These are phyloP conservation scores for Rhodeus uyekii DNA, from an alignment of 2,797 vertebrate genomes.

Conservation along the genomic window DNA sequence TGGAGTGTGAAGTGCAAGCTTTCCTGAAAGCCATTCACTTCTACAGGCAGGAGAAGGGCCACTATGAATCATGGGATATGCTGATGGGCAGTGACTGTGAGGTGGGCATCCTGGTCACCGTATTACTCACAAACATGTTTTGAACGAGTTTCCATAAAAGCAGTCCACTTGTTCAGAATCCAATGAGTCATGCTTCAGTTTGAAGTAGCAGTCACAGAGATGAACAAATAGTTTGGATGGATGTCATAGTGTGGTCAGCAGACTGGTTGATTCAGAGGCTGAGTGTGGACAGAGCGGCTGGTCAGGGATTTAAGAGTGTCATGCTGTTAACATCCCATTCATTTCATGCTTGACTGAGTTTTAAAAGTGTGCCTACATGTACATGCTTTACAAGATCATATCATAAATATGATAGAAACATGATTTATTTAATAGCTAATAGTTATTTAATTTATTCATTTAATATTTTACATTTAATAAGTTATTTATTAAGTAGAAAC, in stretches of 20 bases:
- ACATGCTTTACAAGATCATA: not conserved
- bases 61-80: conserved; percentile 88
- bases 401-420: not conserved
- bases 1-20: conserved; percentile 79
- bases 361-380: not conserved
- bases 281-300: not conserved
- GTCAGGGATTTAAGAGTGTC: not conserved
- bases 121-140: conserved; percentile 19
- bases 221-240: not conserved
- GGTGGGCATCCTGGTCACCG: conserved; percentile 65
- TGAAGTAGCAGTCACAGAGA: not conserved
- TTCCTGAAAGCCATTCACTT: conserved; percentile 84
- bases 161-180: not conserved
- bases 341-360: not conserved
- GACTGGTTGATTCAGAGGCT: not conserved
- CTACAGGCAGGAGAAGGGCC: conserved; percentile 86
- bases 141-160: not conserved
- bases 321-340: not conserved
- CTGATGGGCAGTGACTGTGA: conserved; percentile 82
- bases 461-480: not conserved
- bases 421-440: not conserved
- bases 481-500: not conserved
- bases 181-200: not conserved
- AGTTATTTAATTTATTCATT: not conserved
- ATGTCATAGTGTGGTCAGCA: conserved; percentile 7